Evolutionary conservation across 2,888 invertebrate genomes (phyloP).

Genomic region (Brenthis daphne): DNA sequence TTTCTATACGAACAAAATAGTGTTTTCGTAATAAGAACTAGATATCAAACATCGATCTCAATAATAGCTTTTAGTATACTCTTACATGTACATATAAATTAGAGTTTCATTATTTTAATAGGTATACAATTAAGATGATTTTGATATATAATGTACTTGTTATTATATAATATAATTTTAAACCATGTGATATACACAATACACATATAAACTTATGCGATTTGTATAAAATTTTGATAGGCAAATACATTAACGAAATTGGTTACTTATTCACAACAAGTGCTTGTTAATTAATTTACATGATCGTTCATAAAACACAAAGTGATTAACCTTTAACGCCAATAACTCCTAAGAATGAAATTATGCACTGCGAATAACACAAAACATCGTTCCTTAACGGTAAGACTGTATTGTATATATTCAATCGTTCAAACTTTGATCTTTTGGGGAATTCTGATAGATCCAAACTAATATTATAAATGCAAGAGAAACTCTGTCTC

Average conservation of each 20-base stretch:
- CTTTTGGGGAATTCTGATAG: background rate
- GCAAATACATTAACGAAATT: background rate
- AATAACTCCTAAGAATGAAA: conserved; percentile 14
- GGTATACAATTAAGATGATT: no score
- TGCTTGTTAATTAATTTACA: conserved; percentile 11
- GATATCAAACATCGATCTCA: no score
- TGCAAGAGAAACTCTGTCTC: no score
- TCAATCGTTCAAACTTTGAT: background rate
- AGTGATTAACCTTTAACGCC: conserved; percentile 23
- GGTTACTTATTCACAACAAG: conserved; percentile 6
- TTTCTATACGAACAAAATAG: no score
- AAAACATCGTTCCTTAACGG: conserved; percentile 9
- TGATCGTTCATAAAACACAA: conserved; percentile 15
- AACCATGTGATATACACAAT: background rate
- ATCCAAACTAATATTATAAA: background rate
- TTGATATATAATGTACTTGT: no score
- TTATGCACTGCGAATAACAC: conserved; percentile 9
- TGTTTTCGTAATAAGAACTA: no score
- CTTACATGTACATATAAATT: no score
- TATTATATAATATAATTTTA: background rate
- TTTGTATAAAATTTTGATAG: background rate
- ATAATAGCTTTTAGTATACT: no score
- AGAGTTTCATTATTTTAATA: no score
- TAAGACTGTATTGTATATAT: conserved; percentile 9
- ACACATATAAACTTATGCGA: background rate